Evolutionary conservation across 2,888 invertebrate species (phyloP), one percentile per base, ranked within the genome.

Genomic region (Malacosoma neustria): DNA sequence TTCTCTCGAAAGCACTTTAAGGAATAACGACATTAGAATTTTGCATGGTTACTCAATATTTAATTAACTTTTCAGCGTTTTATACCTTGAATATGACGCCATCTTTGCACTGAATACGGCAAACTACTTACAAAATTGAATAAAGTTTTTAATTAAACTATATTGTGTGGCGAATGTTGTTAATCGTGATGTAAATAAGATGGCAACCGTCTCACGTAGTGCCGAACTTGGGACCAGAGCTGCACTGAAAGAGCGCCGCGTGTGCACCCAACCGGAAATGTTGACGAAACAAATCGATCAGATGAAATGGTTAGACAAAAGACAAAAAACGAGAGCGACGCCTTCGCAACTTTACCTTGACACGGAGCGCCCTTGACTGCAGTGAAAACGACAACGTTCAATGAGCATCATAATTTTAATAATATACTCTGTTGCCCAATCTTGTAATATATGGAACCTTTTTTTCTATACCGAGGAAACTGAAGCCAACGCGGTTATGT

Each of bases 281-380:
- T 51, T 82, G 73, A 69, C 75, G 80, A 76, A 81, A 82, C 60
- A 67, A 58, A 64, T 63, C 61, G 62, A 68, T 65, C 69, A 71
- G 58, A 72, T 69, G 67, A 70, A 73, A 70, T 65, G 5, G 22
- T 64, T 66, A 61, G 63, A 77, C 64, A 74, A 73, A 68, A 65
- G 59, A 54, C 55, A 66, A 72, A 80, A 76, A 79, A 75, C 64
- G 66, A 60, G 73, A 64, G 68, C 74, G 66, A 69, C 64, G 63
- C 54, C 73, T 75, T 62, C 71, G 76, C 77, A 81, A 80, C 49
- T 38, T 42, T 61, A 74, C 84, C 82, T 82, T 84, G 84, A 84
- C 81, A 72, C 57, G 54, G 29, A 46, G 43, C 61, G 72, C 59
- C 84, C 84, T 84, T 84, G 84, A 81, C 75, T 79, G 54, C 52